These are phyloP conservation scores for Drosophila diplacantha DNA, from an alignment of 2,888 invertebrate genomes.

Conservation along the genomic window DNA sequence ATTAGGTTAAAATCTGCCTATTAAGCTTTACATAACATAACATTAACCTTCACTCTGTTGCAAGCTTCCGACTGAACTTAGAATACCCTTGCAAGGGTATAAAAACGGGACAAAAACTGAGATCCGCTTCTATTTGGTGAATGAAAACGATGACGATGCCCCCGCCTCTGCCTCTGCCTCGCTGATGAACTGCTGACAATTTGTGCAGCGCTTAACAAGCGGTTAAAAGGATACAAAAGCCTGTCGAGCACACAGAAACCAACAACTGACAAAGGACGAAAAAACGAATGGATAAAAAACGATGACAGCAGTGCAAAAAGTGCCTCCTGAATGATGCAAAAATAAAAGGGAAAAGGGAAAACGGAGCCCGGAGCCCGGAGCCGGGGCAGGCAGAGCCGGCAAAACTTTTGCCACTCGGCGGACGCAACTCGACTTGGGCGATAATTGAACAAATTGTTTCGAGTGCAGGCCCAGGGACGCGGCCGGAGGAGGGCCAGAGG, in stretches of 20 bases:
- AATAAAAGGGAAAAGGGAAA: not conserved
- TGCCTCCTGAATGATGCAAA: conserved; percentile 50
- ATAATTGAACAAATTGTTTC: conserved; percentile 73
- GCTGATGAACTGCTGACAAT: conserved; percentile 70
- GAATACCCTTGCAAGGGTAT: too few relatives aligned
- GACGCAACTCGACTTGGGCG: conserved; percentile 35
- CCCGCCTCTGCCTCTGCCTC: conserved; percentile 16
- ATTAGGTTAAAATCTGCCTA: too few relatives aligned
- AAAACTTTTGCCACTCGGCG: conserved; percentile 64
- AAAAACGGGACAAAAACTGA: conserved; percentile 11
- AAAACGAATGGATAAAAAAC: conserved; percentile 16
- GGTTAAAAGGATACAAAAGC: conserved; percentile 65
- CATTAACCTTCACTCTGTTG: too few relatives aligned
- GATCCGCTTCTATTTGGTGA: conserved; percentile 34
- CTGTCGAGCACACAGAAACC: conserved; percentile 29
- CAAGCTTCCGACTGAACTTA: too few relatives aligned
- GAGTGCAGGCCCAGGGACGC: conserved; percentile 52
- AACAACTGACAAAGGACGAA: conserved; percentile 23
- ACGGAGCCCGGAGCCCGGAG: not conserved
- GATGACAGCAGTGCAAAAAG: conserved; percentile 54
- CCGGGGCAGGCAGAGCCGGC: conserved; percentile 30
- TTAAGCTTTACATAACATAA: too few relatives aligned
- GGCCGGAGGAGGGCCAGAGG: not conserved
- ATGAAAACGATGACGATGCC: conserved; percentile 32
- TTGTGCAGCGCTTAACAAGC: conserved; percentile 68